Conservation (phyloP, 2,888 invertebrate species). For the Hipparchia semele region DNA sequence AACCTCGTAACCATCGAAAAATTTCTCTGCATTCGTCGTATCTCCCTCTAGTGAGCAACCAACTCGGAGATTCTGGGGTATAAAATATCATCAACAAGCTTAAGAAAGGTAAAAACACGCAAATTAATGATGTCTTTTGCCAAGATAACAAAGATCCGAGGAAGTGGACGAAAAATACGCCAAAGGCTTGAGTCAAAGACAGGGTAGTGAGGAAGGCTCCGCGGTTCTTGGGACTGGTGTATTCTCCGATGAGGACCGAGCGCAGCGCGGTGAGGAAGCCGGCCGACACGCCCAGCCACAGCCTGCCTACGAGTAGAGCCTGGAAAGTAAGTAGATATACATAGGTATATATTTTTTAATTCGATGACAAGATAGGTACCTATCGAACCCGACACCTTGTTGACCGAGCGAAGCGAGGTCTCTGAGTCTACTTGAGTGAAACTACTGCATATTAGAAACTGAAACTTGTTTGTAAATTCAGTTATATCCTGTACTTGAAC, state of each 20-base stretch:
- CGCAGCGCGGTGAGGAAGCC: slow-evolving; percentile 77
- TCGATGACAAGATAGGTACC: too few species aligned
- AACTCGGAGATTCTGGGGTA: slow-evolving; percentile 85
- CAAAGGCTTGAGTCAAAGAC: slow-evolving; percentile 82
- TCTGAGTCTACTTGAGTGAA: too few species aligned
- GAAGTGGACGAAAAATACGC: slow-evolving; percentile 84
- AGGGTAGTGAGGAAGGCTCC: slow-evolving; percentile 84
- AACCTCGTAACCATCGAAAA: slow-evolving; percentile 83
- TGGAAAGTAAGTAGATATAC: slow-evolving; percentile 42
- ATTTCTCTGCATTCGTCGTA: slow-evolving; percentile 79
- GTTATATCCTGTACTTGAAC: too few species aligned
- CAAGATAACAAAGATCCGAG: slow-evolving; percentile 84
- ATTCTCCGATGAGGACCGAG: slow-evolving; percentile 81
- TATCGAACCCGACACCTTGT: too few species aligned
- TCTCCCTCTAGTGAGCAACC: slow-evolving; percentile 82
- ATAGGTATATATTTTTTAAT: too few species aligned
- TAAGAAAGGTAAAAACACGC: slow-evolving; percentile 66
- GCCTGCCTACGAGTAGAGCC: slow-evolving; percentile 57
- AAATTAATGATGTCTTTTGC: slow-evolving; percentile 79
- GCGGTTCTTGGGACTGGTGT: slow-evolving; percentile 83
- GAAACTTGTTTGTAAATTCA: too few species aligned
- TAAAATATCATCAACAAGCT: slow-evolving; percentile 67
- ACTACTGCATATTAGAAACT: too few species aligned
- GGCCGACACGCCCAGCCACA: slow-evolving; percentile 68
- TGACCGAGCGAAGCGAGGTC: too few species aligned